Base-by-base conservation (phyloP, 1,140 invertebrate genomes). In the Pogonomyrmex barbatus region DNA sequence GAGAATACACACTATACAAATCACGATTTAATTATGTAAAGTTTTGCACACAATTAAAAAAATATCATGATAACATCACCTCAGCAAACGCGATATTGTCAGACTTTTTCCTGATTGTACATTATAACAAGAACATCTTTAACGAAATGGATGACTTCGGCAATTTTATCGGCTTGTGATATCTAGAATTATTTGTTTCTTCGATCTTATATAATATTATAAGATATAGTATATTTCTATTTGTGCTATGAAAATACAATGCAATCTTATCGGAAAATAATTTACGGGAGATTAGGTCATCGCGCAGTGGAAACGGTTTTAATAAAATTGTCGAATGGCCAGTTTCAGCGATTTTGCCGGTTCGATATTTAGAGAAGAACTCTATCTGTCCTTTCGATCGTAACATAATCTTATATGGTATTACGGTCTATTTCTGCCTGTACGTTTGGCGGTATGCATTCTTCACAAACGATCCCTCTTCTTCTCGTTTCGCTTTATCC, bases 331-430 rank as follows among this genome's bases (percentile, higher is more conserved):
- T 65, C 67, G 47, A 50, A 39, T 36, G 14, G 14, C 12, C 12
- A 24, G 10, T 30, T 62, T 60, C 56, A 60, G 56, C 5, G 45
- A 62, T 62, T 83, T 50, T 24, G 39, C 10, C 30, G 8, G 5
- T 56, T 39, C n/a, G 30, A 73, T 60, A 56, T 52, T 47, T 71
- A 10, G 54, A 42, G 39, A 9, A 54, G 24, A 30, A 33, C 14
- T 60, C 54, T 50, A 39, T 47, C 42, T 14, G 10, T 73, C 42
- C 4, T 2, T 83, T 47, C 79, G 42, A 58, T 60, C 52, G 52
- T 73, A 63, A 89, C 68, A 67, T 89, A 89, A 88, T 86, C 83
- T 88, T 76, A 58, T 71, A 82, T 45, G 67, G 56, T 70, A 86
- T 86, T 86, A 47, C 87, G 12, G 4, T 50, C 24, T 83, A 60